Base-by-base conservation (phyloP, 2,113 vertebrate species). In the Atherinomorus stipes region DNA sequence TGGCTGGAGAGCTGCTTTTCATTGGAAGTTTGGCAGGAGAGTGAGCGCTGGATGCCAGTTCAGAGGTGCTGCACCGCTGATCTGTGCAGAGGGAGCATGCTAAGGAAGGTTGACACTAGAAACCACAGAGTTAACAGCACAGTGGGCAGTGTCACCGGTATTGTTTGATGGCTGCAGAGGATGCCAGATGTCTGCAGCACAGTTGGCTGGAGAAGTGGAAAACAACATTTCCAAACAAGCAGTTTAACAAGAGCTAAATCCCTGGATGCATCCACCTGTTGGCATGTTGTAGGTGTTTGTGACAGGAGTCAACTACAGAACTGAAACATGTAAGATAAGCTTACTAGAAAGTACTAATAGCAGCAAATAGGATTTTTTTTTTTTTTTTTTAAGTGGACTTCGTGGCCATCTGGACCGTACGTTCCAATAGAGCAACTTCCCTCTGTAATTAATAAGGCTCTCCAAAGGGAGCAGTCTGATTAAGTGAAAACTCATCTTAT, bases 361-460 rank as follows among this genome's bases (percentile, higher is more conserved):
- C 19, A 74, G 25, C 5, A 58, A 44, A 15, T 16, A 45, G 4
- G 31, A 31, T 7, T 7, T 23, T 21, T 9, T 5, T 44, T 58
- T 64, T 3, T 50, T 64, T 65, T 31, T 49, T 64, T 74, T 34
- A 34, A 75, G 54, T 71, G 18, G 69, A 68, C 57, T 65, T 59
- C 5, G 11, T 53, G 75, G 52, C 79, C 84, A 88, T 76, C 78
- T 88, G 82, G 64, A 79, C 67, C 64, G 81, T 45, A 51, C 77
- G 76, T 85, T 88, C 65, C 56, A 83, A 38, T 21, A 44, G 66
- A 77, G 64, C 69, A 84, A 74, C 73, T 81, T 89, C 66, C 73
- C 86, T 34, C 83, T 73, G 86, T 90, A 88, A 92, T 89, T 90
- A 92, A 90, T 81, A 64, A 80, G 80, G 68, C 71, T 66, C 78